These are phyloP conservation scores for Fragum sueziense DNA, from an alignment of 2,888 invertebrate genomes.

Conservation along the genomic window DNA sequence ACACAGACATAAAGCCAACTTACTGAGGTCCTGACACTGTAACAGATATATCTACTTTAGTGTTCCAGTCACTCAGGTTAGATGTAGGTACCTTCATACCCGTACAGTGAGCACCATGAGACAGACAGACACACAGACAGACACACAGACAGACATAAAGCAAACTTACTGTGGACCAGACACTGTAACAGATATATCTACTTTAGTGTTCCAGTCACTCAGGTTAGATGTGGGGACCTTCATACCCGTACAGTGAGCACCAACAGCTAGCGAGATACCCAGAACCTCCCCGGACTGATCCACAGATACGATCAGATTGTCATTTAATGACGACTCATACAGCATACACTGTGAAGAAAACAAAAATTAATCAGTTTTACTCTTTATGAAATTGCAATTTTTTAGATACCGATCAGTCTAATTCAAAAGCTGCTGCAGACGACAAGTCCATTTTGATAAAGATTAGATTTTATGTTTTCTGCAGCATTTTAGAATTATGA, in stretches of 20 bases:
- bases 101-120: slow-evolving; percentile 83
- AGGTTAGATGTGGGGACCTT: slow-evolving; percentile 68
- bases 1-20: too few relatives aligned
- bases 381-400: too few relatives aligned
- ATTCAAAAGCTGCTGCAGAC: too few relatives aligned
- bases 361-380: too few relatives aligned
- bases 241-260: slow-evolving; percentile 82
- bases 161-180: slow-evolving; percentile 89
- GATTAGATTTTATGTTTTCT: too few relatives aligned
- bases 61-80: slow-evolving; percentile 85
- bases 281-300: slow-evolving; percentile 91
- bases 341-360: slow-evolving; percentile 86
- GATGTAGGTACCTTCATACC: slow-evolving; percentile 67
- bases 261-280: slow-evolving; percentile 80
- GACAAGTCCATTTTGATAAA: too few relatives aligned
- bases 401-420: too few relatives aligned
- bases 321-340: slow-evolving; percentile 89
- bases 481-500: too few relatives aligned
- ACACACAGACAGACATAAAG: too few relatives aligned
- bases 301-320: slow-evolving; percentile 90
- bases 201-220: slow-evolving; percentile 88
- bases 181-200: slow-evolving; percentile 91
- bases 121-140: too few relatives aligned
- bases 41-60: slow-evolving; percentile 90
- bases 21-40: slow-evolving; percentile 92